Evolutionary conservation across 2,797 vertebrate genomes (phyloP).

Genomic region (Acanthopagrus latus): DNA sequence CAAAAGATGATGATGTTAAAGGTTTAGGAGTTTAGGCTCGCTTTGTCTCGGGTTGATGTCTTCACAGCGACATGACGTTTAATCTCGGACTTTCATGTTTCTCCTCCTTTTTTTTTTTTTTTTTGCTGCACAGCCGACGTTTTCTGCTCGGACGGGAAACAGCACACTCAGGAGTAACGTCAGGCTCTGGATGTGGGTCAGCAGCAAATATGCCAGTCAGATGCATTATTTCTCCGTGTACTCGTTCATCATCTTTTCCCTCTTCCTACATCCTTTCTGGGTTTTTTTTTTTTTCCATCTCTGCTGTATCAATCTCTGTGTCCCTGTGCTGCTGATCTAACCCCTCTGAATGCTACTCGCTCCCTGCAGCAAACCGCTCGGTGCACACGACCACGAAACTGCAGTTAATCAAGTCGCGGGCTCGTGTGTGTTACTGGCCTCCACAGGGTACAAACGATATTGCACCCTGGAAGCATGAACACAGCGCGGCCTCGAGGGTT

Average conservation of each 20-base stretch:
- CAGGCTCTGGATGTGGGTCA: slow-evolving; percentile 54
- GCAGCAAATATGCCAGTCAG: slow-evolving; percentile 38
- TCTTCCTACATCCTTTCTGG: not conserved
- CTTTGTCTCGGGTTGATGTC: not conserved
- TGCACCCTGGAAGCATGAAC: slow-evolving; percentile 6
- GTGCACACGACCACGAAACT: slow-evolving; percentile 22
- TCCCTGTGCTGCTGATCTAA: slow-evolving; percentile 17
- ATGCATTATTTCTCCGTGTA: not conserved
- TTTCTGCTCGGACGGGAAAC: slow-evolving; percentile 28
- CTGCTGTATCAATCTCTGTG: slow-evolving; percentile 13
- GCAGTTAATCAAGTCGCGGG: slow-evolving; percentile 43
- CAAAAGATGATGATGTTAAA: slow-evolving; percentile 26
- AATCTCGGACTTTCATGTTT: not conserved
- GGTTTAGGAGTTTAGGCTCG: slow-evolving; percentile 13
- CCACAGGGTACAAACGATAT: not conserved
- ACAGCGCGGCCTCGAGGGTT: not conserved
- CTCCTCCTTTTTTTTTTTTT: no score
- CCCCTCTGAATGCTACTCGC: slow-evolving; percentile 3
- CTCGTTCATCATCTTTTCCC: not conserved
- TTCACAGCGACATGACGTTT: slow-evolving; percentile 1
- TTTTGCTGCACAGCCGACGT: not conserved
- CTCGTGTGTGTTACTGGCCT: slow-evolving; percentile 19
- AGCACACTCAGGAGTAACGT: slow-evolving; percentile 34
- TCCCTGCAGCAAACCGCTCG: slow-evolving; percentile 41
- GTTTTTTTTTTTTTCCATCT: not conserved